Conservation (phyloP, 2,113 vertebrate species). For the Campylomormyrus tamandua region DNA sequence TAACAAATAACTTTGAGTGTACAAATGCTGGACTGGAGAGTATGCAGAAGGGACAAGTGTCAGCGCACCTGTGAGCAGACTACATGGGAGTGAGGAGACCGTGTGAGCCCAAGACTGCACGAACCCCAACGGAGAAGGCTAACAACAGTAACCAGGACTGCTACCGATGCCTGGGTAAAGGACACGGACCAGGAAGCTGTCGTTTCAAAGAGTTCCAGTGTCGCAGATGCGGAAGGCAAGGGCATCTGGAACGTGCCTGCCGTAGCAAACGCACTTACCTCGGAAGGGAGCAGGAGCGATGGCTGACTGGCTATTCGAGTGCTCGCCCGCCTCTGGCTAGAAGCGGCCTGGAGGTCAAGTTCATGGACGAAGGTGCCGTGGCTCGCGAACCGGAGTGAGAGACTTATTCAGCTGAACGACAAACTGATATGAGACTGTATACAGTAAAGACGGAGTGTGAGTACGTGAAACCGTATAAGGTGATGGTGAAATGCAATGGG, state of each 20-base stretch:
- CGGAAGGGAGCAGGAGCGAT: neutral
- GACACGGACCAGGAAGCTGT: neutral
- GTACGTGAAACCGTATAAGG: conserved; percentile 9
- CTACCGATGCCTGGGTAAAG: neutral
- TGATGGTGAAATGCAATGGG: conserved; percentile 6
- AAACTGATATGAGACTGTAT: conserved; percentile 6
- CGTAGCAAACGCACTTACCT: neutral
- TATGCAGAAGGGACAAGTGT: neutral
- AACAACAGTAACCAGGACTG: neutral
- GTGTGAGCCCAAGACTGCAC: neutral
- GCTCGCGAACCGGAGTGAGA: neutral
- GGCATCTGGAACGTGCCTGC: neutral
- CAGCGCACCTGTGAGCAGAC: neutral
- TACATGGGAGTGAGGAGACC: neutral
- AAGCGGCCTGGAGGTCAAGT: neutral
- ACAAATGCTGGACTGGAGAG: neutral
- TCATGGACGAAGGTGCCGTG: neutral
- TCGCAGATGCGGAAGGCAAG: too few relatives aligned
- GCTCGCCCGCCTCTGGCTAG: neutral
- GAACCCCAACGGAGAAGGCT: neutral
- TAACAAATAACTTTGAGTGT: neutral
- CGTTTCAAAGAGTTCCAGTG: neutral
- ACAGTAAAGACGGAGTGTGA: neutral
- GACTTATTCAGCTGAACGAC: neutral
- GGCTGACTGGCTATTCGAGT: neutral